Base-by-base conservation (phyloP, 2,113 vertebrate species). In the Pontoporia blainvillei region DNA sequence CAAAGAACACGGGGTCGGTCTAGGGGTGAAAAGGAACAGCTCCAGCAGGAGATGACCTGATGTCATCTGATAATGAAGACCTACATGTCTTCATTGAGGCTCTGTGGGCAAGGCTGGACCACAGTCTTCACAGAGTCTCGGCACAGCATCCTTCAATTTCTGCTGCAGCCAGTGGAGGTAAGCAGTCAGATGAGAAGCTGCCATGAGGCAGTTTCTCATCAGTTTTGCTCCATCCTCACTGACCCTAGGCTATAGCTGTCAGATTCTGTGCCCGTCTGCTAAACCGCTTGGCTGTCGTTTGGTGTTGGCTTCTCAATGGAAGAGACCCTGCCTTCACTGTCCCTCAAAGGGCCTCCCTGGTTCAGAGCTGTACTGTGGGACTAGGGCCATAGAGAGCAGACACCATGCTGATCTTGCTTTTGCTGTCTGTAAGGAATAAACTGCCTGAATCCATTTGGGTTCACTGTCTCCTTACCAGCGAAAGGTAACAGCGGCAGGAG, bases 61-160 rank as follows among this genome's bases (percentile, higher is more conserved):
- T 3, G 10, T 31, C 3, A 14, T 69, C 46, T 49, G 46, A 49
- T 49, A 12, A 49, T 49, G 46, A 13, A 49, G 46, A 49, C 46
- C 46, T 34, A 1, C 21, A 4, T 49, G 15, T 73, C 3, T 59
- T 39, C 20, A 8, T 0, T 17, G 3, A 20, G 21, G 29, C n/a
- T 20, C 10, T 0, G 0, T 3, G 4, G 13, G 2, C 27, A 20
- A 83, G 49, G 3, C 9, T 81, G 17, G 10, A 44, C 41, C 8
- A 0, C 3, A 23, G 44, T 44, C 36, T 46, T 15, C 12, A 1
- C 15, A 54, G 12, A 15, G 2, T 4, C 7, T 64, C 29, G 2
- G 21, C 27, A 83, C 46, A 67, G 23, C 3, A 13, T 31, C 27
- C 34, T 39, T 61, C 34, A 36, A 8, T 31, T n/a, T 34, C 61